Evolutionary conservation across 2,113 vertebrate species (phyloP).

Genomic region (Oxyura jamaicensis): DNA sequence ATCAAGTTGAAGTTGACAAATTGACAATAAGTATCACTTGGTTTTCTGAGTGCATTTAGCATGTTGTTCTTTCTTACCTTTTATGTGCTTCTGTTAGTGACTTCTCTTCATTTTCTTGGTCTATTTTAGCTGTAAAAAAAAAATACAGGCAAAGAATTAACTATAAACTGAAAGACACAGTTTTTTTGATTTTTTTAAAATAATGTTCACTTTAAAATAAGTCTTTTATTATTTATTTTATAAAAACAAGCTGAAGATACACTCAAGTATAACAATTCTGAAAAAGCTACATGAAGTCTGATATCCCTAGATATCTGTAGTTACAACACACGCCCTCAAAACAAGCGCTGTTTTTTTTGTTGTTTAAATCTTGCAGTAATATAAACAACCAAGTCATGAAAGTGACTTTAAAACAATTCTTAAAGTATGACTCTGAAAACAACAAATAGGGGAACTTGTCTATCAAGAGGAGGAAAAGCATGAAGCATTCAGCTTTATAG

Average conservation of each 20-base stretch:
- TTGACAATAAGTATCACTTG: neutral
- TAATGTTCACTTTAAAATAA: neutral
- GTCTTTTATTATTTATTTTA: neutral
- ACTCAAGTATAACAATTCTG: neutral
- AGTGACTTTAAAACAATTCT: neutral
- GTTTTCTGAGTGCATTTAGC: neutral
- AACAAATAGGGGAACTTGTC: neutral
- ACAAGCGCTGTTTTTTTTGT: neutral
- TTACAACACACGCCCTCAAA: neutral
- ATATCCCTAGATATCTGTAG: neutral
- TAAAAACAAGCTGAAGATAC: neutral
- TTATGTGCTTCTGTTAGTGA: slow-evolving; percentile 87
- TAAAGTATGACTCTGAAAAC: neutral
- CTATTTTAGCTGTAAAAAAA: slow-evolving; percentile 88
- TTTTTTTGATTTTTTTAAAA: neutral
- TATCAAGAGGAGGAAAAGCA: neutral
- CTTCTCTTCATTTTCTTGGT: slow-evolving; percentile 88
- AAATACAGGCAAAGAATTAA: slow-evolving; percentile 35
- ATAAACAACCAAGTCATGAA: neutral
- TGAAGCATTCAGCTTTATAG: neutral
- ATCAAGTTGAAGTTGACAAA: neutral
- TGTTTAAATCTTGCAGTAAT: neutral
- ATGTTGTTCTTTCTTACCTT: slow-evolving; percentile 79
- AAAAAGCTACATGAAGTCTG: neutral
- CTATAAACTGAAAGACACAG: neutral